These are phyloP conservation scores for Nycteola revayana DNA, from an alignment of 2,888 invertebrate species.

Conservation along the genomic window DNA sequence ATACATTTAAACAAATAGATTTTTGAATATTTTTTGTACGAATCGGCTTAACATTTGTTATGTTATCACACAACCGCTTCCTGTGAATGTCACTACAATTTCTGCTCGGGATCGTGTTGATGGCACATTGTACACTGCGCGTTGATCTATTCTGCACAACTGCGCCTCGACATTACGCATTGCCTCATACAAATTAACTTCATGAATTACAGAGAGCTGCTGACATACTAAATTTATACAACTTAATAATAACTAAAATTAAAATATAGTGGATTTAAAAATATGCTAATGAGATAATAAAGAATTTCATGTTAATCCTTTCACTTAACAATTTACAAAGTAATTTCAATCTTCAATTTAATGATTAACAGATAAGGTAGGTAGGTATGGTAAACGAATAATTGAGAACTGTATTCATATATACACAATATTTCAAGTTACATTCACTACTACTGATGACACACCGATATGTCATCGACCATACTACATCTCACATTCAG, in stretches of 20 bases:
- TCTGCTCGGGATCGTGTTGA: too few species aligned
- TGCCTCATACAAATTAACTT: constrained; percentile 26
- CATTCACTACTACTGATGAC: constrained; percentile 26
- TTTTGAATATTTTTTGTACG: too few species aligned
- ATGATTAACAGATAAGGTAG: constrained; percentile 25
- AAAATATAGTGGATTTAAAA: constrained; percentile 52
- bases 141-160: too few species aligned
- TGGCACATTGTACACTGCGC: too few species aligned
- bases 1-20: too few species aligned
- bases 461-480: constrained; percentile 16
- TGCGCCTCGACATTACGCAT: too few species aligned
- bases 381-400: constrained; percentile 19
- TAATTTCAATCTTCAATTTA: constrained; percentile 47
- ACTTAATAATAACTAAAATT: constrained; percentile 65
- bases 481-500: constrained; percentile 15
- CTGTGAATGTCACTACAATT: too few species aligned
- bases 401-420: constrained; percentile 34
- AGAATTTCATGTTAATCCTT: constrained; percentile 55
- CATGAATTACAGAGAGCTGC: constrained; percentile 65
- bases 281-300: constrained; percentile 64
- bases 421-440: constrained; percentile 34
- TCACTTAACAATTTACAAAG: constrained; percentile 72
- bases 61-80: too few species aligned
- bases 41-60: too few species aligned
- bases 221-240: constrained; percentile 71